Base-by-base conservation (phyloP, 92 coral and sea anemone species). In the Galaxea fascicularis region DNA sequence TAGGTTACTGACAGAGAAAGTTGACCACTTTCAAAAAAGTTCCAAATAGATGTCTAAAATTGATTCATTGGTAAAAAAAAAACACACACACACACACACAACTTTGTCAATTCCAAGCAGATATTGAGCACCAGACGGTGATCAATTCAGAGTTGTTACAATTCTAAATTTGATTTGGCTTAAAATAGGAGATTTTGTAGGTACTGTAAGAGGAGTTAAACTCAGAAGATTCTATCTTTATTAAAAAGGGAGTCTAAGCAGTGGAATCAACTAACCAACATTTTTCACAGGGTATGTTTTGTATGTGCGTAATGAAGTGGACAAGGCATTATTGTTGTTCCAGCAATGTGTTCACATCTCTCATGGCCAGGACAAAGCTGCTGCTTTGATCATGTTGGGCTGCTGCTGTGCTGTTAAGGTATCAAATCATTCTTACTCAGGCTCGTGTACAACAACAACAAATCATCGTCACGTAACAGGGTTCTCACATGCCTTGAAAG, bases 351-450 rank as follows among this genome's bases (percentile, higher is more conserved):
- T 78, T 8, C 27, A 8, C 45, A 24, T 77, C 44, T 76, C 69
- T 9, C 44, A 81, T n/a, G 70, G 54, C 4, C 73, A 52, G 28
- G 71, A 30, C 29, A 90, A 79, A 67, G 93, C 97, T 35, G 89
- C 95, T 79, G 90, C 89, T 0, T 52, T 93, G 17, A 87, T 86
- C 70, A 82, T 95, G 89, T 26, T 91, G 22, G 98, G 98, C 17
- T 91, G 95, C 62, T 90, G 94, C 74, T 93, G 93, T 85, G 90
- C 97, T 28, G 74, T 73, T n/a, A 85, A 93, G 93, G 98, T 95
- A 82, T 18, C 14, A 77, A 28, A n/a, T 17, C 28, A 60, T 12
- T 4, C 17, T 4, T 49, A 49, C 12, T 46, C 51, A 20, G 21
- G 7, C 20, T 4, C 21, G 8, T 20, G 27, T 12, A 59, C 0